Percentiles rank a stretch among this genome's conserved stretches.
These are phyloP conservation scores for Zosterops hypoxanthus DNA, from an alignment of 2,113 vertebrate species.

Conservation along the genomic window DNA sequence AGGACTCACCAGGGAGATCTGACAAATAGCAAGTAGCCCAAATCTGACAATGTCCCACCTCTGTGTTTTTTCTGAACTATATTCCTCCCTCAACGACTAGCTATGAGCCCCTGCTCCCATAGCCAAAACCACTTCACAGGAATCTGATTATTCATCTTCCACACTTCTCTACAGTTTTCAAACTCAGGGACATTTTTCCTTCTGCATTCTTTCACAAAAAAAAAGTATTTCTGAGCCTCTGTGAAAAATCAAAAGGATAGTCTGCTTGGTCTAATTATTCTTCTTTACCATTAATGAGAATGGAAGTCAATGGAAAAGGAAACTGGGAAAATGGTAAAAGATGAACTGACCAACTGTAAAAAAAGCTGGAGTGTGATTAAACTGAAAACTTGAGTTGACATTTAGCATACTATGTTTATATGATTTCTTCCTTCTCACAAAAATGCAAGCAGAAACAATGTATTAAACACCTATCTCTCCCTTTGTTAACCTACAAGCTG, in stretches of 20 bases:
- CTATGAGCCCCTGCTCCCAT: not conserved
- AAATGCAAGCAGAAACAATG: not conserved
- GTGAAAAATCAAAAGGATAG: not conserved
- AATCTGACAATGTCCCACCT: not conserved
- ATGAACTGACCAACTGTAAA: not conserved
- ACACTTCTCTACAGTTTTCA: not conserved
- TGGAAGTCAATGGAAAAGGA: not conserved
- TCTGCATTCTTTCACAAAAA: not conserved
- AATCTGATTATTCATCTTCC: not conserved
- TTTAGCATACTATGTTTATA: not conserved
- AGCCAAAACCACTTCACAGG: not conserved
- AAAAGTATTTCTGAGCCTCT: not conserved
- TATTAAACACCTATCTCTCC: not conserved
- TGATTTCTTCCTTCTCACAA: not conserved
- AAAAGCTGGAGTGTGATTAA: not conserved
- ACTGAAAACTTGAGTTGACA: not conserved
- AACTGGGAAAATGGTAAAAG: not conserved
- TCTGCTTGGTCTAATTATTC: not conserved
- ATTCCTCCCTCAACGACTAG: not conserved
- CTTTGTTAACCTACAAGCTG: not conserved
- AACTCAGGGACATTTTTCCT: not conserved
- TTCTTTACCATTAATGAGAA: not conserved
- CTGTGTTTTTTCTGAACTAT: not conserved
- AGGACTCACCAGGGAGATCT: not conserved
- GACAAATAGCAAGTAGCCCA: not conserved